phyloP scores from a whole-genome alignment of 2,888 invertebrate genomes.

The Eilema depressum region DNA sequence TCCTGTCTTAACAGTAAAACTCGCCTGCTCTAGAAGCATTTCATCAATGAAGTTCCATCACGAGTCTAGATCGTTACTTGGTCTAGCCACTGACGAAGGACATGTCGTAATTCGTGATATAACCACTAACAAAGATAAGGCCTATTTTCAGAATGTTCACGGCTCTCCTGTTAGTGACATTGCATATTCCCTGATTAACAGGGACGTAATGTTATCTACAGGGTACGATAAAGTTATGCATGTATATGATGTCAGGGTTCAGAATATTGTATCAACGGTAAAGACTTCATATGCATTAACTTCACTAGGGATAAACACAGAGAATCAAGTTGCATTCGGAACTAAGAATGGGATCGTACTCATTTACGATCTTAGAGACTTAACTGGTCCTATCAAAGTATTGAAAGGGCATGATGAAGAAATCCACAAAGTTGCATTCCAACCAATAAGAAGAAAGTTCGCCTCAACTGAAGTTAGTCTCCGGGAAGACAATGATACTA shows the following conservation, averaged over 20 bases:
- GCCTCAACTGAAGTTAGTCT: constrained; percentile 76
- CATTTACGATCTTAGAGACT: constrained; percentile 86
- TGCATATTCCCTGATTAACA: constrained; percentile 84
- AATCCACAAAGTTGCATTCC: constrained; percentile 81
- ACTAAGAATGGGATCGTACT: constrained; percentile 85
- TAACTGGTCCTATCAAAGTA: constrained; percentile 77
- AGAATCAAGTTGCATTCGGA: constrained; percentile 84
- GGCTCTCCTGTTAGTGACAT: constrained; percentile 87
- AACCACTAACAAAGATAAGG: constrained; percentile 80
- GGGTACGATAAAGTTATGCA: constrained; percentile 87
- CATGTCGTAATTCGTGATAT: constrained; percentile 80
- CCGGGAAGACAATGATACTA: constrained; percentile 72
- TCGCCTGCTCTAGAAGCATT: constrained; percentile 76
- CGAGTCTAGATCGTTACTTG: constrained; percentile 77
- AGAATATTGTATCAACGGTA: constrained; percentile 78
- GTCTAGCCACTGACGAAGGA: constrained; percentile 84
- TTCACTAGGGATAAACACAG: constrained; percentile 75
- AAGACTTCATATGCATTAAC: constrained; percentile 75
- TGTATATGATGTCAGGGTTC: constrained; percentile 85
- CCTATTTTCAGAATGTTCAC: constrained; percentile 82
- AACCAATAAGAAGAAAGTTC: constrained; percentile 71
- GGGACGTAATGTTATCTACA: constrained; percentile 85
- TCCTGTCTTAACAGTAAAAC: constrained; percentile 76
- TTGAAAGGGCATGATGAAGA: constrained; percentile 84
- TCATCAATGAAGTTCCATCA: constrained; percentile 83